Conservation (phyloP, 2,797 vertebrate genomes). For the Euthynnus affinis region DNA sequence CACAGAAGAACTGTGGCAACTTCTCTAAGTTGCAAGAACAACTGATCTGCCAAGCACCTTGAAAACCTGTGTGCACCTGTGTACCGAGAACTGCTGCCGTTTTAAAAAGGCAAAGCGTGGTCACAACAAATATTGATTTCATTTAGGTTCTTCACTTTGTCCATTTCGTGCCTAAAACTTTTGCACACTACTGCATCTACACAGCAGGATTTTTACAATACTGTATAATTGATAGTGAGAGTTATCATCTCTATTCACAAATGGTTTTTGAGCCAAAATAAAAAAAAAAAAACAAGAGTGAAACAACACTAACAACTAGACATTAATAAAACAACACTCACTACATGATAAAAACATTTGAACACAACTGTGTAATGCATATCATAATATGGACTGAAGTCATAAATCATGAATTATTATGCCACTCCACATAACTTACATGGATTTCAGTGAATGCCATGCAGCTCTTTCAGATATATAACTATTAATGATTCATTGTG, state of each 20-base stretch:
- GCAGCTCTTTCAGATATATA: background rate
- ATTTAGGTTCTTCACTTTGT: too few species aligned
- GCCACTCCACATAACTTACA: background rate
- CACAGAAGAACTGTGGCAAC: too few species aligned
- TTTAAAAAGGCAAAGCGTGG: too few species aligned
- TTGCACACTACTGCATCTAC: background rate
- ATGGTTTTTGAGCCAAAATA: background rate
- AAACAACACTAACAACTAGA: background rate
- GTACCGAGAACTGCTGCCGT: too few species aligned
- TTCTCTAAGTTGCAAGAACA: too few species aligned
- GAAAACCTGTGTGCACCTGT: too few species aligned
- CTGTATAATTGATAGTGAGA: background rate
- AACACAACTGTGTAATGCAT: background rate
- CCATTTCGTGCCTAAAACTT: too few species aligned
- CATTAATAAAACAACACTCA: slow-evolving; percentile 12
- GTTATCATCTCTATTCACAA: background rate
- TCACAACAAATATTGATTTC: too few species aligned
- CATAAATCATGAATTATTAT: slow-evolving; percentile 8
- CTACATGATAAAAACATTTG: background rate
- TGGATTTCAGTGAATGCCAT: background rate
- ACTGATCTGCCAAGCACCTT: too few species aligned
- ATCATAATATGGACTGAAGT: background rate
- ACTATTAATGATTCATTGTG: slow-evolving; percentile 24
- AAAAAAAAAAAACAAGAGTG: background rate
- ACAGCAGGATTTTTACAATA: background rate